Evolutionary conservation across 35 echinoderm and acorn worm genomes (phyloP).

Genomic region (Acanthaster planci): DNA sequence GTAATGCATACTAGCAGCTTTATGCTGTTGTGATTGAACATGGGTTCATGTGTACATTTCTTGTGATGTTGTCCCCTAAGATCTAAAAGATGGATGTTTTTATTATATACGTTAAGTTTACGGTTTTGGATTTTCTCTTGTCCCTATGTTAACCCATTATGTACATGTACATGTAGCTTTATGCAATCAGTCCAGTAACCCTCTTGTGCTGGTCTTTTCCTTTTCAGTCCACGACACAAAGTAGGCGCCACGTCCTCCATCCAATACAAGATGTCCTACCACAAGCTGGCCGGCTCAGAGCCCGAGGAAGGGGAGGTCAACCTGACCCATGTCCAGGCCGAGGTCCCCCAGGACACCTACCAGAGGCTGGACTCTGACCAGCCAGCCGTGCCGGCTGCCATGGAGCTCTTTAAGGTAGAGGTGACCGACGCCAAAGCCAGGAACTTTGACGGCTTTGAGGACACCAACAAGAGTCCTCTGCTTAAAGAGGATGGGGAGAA

Average conservation of each 20-base stretch:
- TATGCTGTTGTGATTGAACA: too few species aligned
- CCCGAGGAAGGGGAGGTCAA: slow-evolving; percentile 3
- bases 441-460: slow-evolving; percentile 62
- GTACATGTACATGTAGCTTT: too few species aligned
- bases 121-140: too few species aligned
- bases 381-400: background rate
- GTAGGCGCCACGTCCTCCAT: background rate
- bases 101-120: too few species aligned
- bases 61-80: too few species aligned
- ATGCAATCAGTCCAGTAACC: too few species aligned
- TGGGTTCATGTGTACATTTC: too few species aligned
- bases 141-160: too few species aligned
- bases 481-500: slow-evolving; percentile 25
- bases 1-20: too few species aligned
- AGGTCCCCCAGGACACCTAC: background rate
- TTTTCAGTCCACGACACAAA: slow-evolving; percentile 6
- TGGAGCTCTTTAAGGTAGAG: background rate
- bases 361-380: background rate
- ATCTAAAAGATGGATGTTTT: too few species aligned
- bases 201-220: background rate
- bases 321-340: slow-evolving; percentile 11
- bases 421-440: slow-evolving; percentile 25
- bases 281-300: slow-evolving; percentile 28
- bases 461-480: slow-evolving; percentile 34
- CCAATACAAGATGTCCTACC: slow-evolving; percentile 53